A percentile compares a stretch with the other conserved stretches of the same genome.
Evolutionary conservation across 2,113 vertebrate species (phyloP).

Genomic region (Platysteira castanea): DNA sequence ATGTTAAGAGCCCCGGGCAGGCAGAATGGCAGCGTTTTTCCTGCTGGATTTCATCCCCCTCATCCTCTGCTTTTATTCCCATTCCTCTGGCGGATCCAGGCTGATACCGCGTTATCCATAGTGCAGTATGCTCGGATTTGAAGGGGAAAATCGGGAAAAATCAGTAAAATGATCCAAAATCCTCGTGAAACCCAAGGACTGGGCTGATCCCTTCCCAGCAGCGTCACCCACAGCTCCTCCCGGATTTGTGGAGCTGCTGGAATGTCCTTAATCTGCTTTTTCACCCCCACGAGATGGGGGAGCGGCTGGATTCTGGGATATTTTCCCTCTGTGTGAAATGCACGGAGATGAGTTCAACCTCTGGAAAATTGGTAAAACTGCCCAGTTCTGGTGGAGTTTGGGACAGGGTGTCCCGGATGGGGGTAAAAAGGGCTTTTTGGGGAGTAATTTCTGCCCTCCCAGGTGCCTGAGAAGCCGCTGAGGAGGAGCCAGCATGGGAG

Average conservation of each 20-base stretch:
- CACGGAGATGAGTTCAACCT: too few species aligned
- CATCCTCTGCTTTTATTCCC: neutral
- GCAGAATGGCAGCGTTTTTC: neutral
- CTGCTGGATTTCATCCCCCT: neutral
- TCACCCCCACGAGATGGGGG: too few species aligned
- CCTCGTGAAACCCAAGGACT: rapidly evolving
- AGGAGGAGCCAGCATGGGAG: neutral
- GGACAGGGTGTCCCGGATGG: too few species aligned
- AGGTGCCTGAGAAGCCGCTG: neutral
- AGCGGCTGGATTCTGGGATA: too few species aligned
- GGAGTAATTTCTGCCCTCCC: neutral
- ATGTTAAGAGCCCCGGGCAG: rapidly evolving
- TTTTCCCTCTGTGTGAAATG: neutral
- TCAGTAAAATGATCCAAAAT: neutral
- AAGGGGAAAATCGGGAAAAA: neutral
- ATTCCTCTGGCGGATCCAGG: neutral
- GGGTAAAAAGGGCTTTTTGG: neutral
- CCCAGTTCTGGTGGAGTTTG: neutral
- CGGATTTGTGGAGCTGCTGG: neutral
- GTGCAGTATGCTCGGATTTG: too few species aligned
- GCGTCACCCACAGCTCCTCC: neutral
- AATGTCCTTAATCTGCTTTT: neutral
- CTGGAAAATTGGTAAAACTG: neutral
- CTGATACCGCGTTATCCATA: rapidly evolving
- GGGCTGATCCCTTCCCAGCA: too few species aligned